Evolutionary conservation across 2,113 vertebrate species (phyloP).

Genomic region (Micromys minutus): DNA sequence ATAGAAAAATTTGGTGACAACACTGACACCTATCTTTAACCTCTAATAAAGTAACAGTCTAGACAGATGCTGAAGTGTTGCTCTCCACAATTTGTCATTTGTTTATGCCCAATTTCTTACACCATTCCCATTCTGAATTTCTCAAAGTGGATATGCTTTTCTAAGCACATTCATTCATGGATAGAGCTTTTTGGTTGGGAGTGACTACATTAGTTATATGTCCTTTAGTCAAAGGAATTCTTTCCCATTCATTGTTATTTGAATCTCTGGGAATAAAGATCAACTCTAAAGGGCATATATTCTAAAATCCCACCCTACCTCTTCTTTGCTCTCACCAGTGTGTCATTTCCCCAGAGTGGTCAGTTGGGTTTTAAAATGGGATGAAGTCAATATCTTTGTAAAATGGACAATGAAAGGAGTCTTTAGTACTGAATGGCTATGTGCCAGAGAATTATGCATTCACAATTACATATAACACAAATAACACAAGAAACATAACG

Average conservation of each 20-base stretch:
- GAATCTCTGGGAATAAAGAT: not conserved
- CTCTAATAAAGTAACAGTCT: not conserved
- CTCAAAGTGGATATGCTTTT: not conserved
- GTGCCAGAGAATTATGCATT: not conserved
- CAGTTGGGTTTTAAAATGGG: not conserved
- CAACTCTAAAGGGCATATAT: not conserved
- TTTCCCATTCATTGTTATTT: not conserved
- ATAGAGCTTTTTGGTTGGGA: not conserved
- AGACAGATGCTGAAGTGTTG: not conserved
- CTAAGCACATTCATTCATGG: too few species aligned
- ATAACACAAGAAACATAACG: too few species aligned
- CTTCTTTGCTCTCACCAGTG: not conserved
- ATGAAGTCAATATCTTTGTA: not conserved
- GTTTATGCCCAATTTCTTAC: not conserved
- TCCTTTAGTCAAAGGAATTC: not conserved
- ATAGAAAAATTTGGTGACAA: not conserved
- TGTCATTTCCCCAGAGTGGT: not conserved
- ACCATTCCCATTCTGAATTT: too few species aligned
- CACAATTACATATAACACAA: not conserved
- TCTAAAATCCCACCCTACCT: not conserved
- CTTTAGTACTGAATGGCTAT: not conserved
- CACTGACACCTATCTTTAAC: not conserved
- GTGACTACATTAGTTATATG: not conserved
- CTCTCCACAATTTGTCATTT: not conserved
- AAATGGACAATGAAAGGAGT: not conserved